phyloP scores from a whole-genome alignment of 53 echinoderm and acorn worm species.

The Apostichopus leukothele region DNA sequence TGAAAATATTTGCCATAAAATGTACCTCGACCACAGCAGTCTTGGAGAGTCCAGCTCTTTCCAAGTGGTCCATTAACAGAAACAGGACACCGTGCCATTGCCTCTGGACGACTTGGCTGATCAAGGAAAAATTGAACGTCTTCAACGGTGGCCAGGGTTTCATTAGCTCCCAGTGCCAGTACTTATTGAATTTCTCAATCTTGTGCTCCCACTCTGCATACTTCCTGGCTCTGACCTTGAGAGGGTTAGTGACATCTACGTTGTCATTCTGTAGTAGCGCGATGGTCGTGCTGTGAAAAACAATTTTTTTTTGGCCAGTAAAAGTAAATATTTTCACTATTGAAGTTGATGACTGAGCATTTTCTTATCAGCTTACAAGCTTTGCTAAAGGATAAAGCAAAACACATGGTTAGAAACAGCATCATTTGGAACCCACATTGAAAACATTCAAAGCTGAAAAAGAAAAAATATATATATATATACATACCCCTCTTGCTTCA shows the following conservation, averaged over 20 bases:
- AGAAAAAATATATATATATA: background rate
- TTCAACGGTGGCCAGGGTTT: constrained; percentile 56
- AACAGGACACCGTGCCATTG: constrained; percentile 95
- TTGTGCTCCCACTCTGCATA: constrained; percentile 55
- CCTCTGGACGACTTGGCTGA: constrained; percentile 72
- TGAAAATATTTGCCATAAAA: background rate
- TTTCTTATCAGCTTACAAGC: background rate
- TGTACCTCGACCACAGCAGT: constrained; percentile 45
- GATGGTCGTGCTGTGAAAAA: constrained; percentile 37
- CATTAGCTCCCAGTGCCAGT: constrained; percentile 87
- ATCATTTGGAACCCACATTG: no score
- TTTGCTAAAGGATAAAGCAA: no score
- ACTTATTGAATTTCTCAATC: constrained; percentile 55
- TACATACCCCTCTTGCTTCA: constrained; percentile 49
- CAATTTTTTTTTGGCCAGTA: background rate
- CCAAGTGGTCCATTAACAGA: constrained; percentile 85
- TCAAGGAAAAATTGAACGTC: constrained; percentile 60
- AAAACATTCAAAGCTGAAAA: no score
- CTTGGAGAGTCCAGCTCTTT: constrained; percentile 54
- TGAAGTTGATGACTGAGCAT: background rate
- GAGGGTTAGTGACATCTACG: constrained; percentile 44
- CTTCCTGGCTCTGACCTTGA: constrained; percentile 46
- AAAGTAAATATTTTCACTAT: no score
- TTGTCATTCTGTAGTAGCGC: constrained; percentile 43
- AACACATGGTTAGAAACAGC: no score